Percentiles rank a stretch among this genome's conserved stretches.
These are phyloP conservation scores for Thomomys bottae DNA, from an alignment of 2,113 vertebrate genomes.

Conservation along the genomic window DNA sequence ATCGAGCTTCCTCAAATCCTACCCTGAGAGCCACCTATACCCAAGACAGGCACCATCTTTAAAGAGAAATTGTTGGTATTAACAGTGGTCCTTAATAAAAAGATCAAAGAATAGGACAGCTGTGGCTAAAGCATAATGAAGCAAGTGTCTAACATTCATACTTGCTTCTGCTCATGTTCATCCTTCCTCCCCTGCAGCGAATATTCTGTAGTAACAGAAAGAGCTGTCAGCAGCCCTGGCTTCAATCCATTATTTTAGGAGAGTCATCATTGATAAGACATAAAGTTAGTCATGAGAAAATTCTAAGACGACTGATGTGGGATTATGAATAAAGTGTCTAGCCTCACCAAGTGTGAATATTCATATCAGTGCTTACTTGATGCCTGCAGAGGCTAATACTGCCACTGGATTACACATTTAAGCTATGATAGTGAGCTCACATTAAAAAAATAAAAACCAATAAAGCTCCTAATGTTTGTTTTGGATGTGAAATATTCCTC, in stretches of 20 bases:
- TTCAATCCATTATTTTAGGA: background rate
- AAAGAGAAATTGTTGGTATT: background rate
- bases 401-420: background rate
- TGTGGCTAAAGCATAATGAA: background rate
- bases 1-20: background rate
- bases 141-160: fast-evolving
- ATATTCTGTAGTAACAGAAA: background rate
- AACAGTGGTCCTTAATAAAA: background rate
- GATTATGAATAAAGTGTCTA: background rate
- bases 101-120: no score
- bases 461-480: background rate
- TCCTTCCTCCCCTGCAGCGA: background rate
- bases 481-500: no score
- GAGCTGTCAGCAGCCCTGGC: no score
- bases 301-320: background rate
- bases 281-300: background rate
- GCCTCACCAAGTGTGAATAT: background rate
- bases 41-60: background rate
- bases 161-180: background rate
- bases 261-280: background rate
- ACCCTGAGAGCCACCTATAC: background rate
- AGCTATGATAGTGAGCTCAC: background rate
- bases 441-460: no score
- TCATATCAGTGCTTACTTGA: background rate
- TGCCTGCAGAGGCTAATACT: background rate